phyloP scores from a whole-genome alignment of 2,888 invertebrate genomes.

The Caenorhabditis macrosperma region DNA sequence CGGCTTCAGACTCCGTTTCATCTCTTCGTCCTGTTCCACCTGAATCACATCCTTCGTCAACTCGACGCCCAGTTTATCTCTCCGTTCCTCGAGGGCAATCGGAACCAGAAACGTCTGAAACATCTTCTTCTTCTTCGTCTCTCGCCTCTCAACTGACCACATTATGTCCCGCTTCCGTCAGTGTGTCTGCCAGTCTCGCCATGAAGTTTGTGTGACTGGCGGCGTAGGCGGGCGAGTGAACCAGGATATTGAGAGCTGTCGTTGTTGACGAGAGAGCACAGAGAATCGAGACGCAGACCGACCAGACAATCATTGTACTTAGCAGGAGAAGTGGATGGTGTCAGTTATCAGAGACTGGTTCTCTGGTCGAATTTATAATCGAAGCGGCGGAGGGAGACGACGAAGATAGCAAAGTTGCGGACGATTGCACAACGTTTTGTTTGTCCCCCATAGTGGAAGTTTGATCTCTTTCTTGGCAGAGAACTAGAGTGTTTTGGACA shows the following conservation, averaged over 20 bases:
- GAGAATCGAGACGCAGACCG: not conserved
- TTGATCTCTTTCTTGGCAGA: constrained; percentile 1
- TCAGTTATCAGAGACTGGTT: not conserved
- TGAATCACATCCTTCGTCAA: constrained; percentile 5
- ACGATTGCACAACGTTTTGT: constrained; percentile 42
- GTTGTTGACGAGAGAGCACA: not conserved
- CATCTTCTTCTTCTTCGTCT: not conserved
- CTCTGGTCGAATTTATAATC: constrained; percentile 17
- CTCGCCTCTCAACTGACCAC: constrained; percentile 44
- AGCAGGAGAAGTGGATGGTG: not conserved
- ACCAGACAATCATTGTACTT: not conserved
- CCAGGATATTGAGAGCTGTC: constrained; percentile 44
- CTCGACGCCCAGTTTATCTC: constrained; percentile 15
- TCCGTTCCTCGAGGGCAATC: constrained; percentile 1
- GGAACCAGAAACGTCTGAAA: constrained; percentile 18
- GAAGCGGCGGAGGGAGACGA: not conserved
- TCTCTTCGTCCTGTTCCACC: constrained; percentile 40
- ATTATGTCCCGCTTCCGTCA: constrained; percentile 49
- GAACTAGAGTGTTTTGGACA: no score
- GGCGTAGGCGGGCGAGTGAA: constrained; percentile 47
- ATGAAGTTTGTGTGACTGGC: constrained; percentile 60
- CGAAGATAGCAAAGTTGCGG: constrained; percentile 6
- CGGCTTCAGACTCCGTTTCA: not conserved
- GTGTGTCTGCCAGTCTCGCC: constrained; percentile 52
- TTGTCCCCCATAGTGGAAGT: no score